phyloP scores from a whole-genome alignment of 1,140 invertebrate genomes.

The Scaptomyza montana region DNA sequence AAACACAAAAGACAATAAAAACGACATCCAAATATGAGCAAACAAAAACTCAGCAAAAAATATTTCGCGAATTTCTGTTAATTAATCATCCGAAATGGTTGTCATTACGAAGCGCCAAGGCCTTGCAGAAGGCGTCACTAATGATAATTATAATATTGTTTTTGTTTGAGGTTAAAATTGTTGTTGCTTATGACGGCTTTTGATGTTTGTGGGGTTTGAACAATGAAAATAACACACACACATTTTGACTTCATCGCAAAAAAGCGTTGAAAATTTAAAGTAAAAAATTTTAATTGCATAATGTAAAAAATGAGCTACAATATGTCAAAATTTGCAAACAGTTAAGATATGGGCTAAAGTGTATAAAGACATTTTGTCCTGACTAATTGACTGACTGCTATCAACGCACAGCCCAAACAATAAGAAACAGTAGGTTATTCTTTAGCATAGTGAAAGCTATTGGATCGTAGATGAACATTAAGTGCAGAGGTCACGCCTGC shows the following conservation, averaged over 20 bases:
- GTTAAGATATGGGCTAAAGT: background rate
- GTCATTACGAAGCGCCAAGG: constrained; percentile 49
- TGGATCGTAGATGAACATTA: too few relatives aligned
- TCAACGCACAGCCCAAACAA: too few relatives aligned
- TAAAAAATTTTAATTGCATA: background rate
- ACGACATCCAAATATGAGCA: constrained; percentile 23
- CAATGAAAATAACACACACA: constrained; percentile 18
- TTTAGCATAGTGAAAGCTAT: too few relatives aligned
- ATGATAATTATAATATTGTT: constrained; percentile 52
- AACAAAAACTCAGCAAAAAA: background rate
- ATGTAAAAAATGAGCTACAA: background rate
- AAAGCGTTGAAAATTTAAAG: constrained; percentile 6
- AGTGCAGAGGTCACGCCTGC: too few relatives aligned
- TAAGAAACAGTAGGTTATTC: too few relatives aligned
- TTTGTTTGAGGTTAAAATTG: constrained; percentile 18
- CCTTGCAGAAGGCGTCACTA: constrained; percentile 46
- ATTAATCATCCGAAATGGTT: constrained; percentile 66
- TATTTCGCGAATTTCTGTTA: constrained; percentile 58
- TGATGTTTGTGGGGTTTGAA: background rate
- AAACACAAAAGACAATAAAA: constrained; percentile 48
- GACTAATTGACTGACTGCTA: too few relatives aligned
- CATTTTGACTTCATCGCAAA: constrained; percentile 14
- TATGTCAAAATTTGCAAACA: background rate
- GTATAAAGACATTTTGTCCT: too few relatives aligned
- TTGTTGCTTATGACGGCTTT: background rate